Evolutionary conservation across 2,797 vertebrate genomes (phyloP), one percentile per base, ranked within the genome.

Genomic region (Oreortyx pictus): DNA sequence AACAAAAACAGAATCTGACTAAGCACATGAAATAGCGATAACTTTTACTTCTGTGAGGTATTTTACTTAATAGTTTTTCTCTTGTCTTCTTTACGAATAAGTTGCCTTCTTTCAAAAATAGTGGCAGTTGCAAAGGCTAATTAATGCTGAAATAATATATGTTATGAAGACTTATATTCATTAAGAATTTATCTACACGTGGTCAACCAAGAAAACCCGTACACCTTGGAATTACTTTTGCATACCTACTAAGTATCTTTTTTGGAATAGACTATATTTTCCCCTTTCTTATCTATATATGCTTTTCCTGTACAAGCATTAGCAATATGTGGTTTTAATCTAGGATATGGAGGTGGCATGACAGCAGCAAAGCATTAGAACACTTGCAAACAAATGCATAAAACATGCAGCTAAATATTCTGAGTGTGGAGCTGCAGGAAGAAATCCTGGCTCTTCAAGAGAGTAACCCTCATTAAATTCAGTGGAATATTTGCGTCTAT

Each of bases 401-500:
- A 81, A 86, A 23, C 14, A 57, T 3, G 66, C 33, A 88, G 57
- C 78, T 75, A 75, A 91, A 90, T 71, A 47, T 81, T 73, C 31
- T 54, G 44, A 52, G 33, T 83, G 29, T 25, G 16, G 41, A 81
- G 43, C 35, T 87, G 20, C n/a, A 79, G 50, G 84, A 89, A 67
- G 37, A 66, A 44, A 59, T 66, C 70, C 68, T 82, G 66, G 88
- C 68, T 71, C 50, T 78, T 60, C 7, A 22, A 7, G 18, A 90
- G 41, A 72, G 12, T 62, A 82, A 77, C 39, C 50, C 57, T 7
- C 1, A 11, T 88, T 83, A 64, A 88, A 90, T 79, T 91, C 56
- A 82, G 54, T 31, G 47, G 57, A 93, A 91, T 89, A 93, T 80
- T 29, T 91, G 50, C 66, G 50, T 70, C n/a, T 31, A 60, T 64